Base-by-base conservation (phyloP, 2,113 vertebrate genomes). In the Tachysurus vachellii region DNA sequence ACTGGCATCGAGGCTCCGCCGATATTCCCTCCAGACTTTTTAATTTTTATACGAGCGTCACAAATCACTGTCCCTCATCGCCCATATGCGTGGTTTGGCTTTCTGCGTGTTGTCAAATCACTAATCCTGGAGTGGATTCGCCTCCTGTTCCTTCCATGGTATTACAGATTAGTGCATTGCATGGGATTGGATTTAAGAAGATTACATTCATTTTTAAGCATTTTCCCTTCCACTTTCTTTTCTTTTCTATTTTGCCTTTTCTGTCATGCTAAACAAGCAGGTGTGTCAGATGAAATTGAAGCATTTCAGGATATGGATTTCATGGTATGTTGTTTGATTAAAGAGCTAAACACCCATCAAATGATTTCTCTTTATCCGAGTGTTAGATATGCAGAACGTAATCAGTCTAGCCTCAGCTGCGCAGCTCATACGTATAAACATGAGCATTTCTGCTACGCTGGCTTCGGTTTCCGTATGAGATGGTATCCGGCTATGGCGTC, bases 101-200 rank as follows among this genome's bases (percentile, higher is more conserved):
- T 56, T 59, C 56, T 44, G 17, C 1, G 16, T 10, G 28, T 80
- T 89, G 92, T 90, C 82, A 88, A 88, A 90, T 80, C 76, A 57
- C 50, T 91, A 91, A 92, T 91, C 89, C 89, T 86, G 66, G 56
- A 75, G 80, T 85, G 80, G 64, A 89, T 89, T 77, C 70, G 56
- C 64, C 76, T 53, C 64, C 42, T 84, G 76, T 91, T 76, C 82
- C 91, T 76, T 80, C 71, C 75, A 90, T 75, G 88, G 88, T 88
- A 91, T 91, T 88, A 77, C 88, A 89, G 89, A 92, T 90, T 86
- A 88, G 64, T 26, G 85, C 68, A 84, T 82, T 75, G 84, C 70
- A 71, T 17, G 23, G 88, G 89, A 92, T 86, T 87, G 80, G 86
- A 89, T 92, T 89, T 86, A 19, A 85, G 71, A 47, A 77, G 81